Conservation (phyloP, 2,797 vertebrate genomes). For the Anisognathus igniventris region DNA sequence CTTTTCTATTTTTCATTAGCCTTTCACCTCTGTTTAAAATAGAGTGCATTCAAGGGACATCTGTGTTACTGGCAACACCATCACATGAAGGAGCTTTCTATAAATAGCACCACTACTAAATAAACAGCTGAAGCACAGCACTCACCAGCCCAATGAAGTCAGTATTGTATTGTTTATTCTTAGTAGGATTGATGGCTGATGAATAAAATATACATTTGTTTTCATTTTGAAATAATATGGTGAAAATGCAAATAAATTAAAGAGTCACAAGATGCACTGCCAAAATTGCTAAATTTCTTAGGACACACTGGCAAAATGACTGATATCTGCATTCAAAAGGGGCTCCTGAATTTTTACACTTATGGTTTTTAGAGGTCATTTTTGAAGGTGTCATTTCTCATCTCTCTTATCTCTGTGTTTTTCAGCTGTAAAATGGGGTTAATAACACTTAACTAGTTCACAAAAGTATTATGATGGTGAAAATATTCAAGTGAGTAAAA, state of each 20-base stretch:
- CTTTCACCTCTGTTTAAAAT: constrained; percentile 65
- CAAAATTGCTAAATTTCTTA: neutral
- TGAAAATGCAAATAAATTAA: neutral
- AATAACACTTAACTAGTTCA: neutral
- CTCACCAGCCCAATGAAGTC: neutral
- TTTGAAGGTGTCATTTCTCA: neutral
- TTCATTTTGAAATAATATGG: neutral
- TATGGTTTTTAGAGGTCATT: neutral
- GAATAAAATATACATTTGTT: neutral
- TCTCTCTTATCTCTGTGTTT: neutral
- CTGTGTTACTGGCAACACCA: constrained; percentile 47
- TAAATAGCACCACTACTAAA: constrained; percentile 52
- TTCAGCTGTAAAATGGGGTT: neutral
- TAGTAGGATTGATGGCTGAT: neutral
- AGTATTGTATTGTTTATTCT: neutral
- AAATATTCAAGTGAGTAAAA: neutral
- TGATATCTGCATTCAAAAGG: neutral
- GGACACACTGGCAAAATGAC: neutral
- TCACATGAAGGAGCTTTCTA: constrained; percentile 32
- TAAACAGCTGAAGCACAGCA: neutral
- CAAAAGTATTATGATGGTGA: neutral
- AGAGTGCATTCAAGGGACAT: constrained; percentile 49
- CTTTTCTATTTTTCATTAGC: constrained; percentile 55
- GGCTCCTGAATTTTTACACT: neutral
- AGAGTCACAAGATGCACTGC: neutral